Base-by-base conservation (phyloP, 2,797 vertebrate species). In the Rousettus madagascariensis region DNA sequence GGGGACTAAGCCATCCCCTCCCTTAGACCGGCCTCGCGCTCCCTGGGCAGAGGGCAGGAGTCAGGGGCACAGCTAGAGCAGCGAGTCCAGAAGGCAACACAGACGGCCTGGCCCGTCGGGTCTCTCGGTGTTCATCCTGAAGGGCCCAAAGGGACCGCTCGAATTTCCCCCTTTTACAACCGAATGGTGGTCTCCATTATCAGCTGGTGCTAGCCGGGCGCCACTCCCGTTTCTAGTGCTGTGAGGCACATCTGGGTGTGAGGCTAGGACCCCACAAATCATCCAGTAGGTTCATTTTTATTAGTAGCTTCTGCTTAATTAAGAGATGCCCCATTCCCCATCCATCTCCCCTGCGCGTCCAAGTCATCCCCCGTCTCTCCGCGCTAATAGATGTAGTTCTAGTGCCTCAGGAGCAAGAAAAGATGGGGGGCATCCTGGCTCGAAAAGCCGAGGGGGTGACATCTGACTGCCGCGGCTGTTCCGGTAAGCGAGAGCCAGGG, bases 221-320 rank as follows among this genome's bases (percentile, higher is more conserved):
- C 66, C 95, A 93, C 59, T 87, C 89, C 95, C 94, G 83, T 82
- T 85, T 95, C 96, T 93, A 74, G 93, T 91, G 89, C 93, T 88
- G 89, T 66, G 90, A 96, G 90, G 97, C 96, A 95, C 97, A 97
- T 96, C 96, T 96, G 94, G 96, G 90, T 94, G 61, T 87, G 88
- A 97, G 93, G 91, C 93, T 93, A 93, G 96, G 91, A 97, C 77
- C 93, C 96, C 95, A 97, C 97, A 98, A 98, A 98, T 98, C 98
- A 98, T 91, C 89, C 96, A 59, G 80, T 72, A 97, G 97, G 95
- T 97, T 98, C 97, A 97, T 97, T 98, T 97, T 97, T 98, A 97
- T 98, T 96, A 97, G 97, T 97, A 97, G 97, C 97, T 98, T 98
- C 98, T 98, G 96, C 97, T 98, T 98, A 97, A 98, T 97, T 97